Base-by-base conservation (phyloP, 2,797 vertebrate genomes). In the Mormyrus hasselquistii region DNA sequence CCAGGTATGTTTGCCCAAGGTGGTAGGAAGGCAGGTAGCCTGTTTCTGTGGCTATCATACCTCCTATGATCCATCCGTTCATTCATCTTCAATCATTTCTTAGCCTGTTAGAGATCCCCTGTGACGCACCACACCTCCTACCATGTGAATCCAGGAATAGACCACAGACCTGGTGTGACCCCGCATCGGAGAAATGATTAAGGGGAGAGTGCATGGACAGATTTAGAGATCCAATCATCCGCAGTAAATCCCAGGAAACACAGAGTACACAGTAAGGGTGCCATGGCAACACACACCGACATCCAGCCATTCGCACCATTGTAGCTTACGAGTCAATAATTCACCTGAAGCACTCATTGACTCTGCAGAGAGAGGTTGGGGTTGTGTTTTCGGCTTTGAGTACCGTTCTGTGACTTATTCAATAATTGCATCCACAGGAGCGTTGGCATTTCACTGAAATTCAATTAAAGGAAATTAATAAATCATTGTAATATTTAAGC, bases 1-100 rank as follows among this genome's bases (percentile, higher is more conserved):
- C 93, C 94, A 96, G 94, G 93, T 96, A 76, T 76, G 34, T 94
- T 94, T 94, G 91, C 92, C 93, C 91, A 89, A 89, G 83, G 53
- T 93, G 90, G 92, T 91, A 92, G 89, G 90, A 62, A 41, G 69
- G 69, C 34, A 41, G 34, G 69, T 16, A 76, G 34, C 4, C 19
- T 14, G 69, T 19, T 38, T 76, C 9, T 14, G 4, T 76, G 34
- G 4, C 3, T 29, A 1, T 69, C 8, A 0, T 69, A 10, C 8
- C 34, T 16, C 69, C 4, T 38, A 7, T 73, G 10, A 12, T 73
- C 29, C 29, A 73, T 38, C 29, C 69, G 5, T 14, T 76, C 34
- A 76, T 76, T 34, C 69, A 65, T 29, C 62, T 65, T 65, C 62
- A 29, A 29, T 65, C 29, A 59, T 22, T 22, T 8, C 57, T 22